Evolutionary conservation across 2,797 vertebrate genomes (phyloP), one percentile per base, ranked within the genome.

Genomic region (Petrocephalus schoutedeni): DNA sequence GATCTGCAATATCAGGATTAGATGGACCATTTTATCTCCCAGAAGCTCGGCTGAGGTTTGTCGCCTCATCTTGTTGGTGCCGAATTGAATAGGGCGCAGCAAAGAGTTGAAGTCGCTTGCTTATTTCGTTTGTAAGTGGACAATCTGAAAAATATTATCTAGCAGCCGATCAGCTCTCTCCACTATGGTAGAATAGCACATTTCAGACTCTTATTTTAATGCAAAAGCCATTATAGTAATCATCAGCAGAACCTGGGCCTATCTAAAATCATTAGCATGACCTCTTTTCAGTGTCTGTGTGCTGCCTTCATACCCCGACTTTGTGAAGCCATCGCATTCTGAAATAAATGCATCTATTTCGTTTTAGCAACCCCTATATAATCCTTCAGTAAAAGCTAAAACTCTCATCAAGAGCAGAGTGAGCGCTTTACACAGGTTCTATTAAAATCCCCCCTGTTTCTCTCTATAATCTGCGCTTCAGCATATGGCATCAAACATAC

Each of bases 1-100:
- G 82, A 87, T 87, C 87, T 58, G 1, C 58, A 54, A 77, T 80
- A 87, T 82, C 32, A 56, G 87, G 32, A 87, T 87, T 82, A 82
- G 67, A 59, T 87, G 71, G 54, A 74, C 51, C 2, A 45, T 86
- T 54, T 88, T 74, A 86, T 86, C 88, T 57, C 51, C 83, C 51
- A 74, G 59, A 84, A 67, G 49, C 32, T 71, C 51, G 0, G 59
- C n/a, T 53, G 59, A 23, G n/a, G 41, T 56, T 57, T 86, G 53
- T 56, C 58, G 83, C 83, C 19, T 71, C 14, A 9, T 87, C 36
- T 32, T 61, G 19, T 54, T 74, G 53, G 86, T 87, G 54, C 59
- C 12, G 36, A 67, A 86, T 41, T 67, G 49, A 74, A 54, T 58
- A 23, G 9, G 28, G 12, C 9, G 23, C 19, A 14, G 61, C 0